Evolutionary conservation across 2,888 invertebrate species (phyloP), one percentile per base, ranked within the genome.

Genomic region (Macrophya alboannulata): DNA sequence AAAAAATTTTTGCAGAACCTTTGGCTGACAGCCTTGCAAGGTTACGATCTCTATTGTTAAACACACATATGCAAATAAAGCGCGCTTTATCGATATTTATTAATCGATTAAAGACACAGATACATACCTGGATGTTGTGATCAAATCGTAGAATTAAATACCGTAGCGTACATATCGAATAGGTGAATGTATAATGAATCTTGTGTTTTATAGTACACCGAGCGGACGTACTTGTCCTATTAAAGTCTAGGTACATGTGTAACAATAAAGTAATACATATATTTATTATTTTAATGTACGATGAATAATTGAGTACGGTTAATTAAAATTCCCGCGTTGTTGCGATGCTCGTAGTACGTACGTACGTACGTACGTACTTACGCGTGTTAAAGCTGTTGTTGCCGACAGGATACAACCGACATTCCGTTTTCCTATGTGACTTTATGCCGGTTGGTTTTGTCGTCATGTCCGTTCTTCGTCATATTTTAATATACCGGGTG

Each of bases 391-490:
- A 90, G 88, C 71, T 25, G 51, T 59, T 59, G 21, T 71, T 85
- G 72, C 76, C 84, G 86, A 86, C 90, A 90, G 91, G 91, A 91
- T 91, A 90, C 90, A 89, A 90, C 88, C 87, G 88, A 86, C 90
- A 91, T 91, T 91, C 90, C 88, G 86, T 85, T 83, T 68, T 83
- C 81, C 83, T 83, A 68, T 83, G 83, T 83, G 83, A 83, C 83
- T 83, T 59, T 68, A 31, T 71, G 68, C 71, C 83, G 31, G 68
- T 43, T 62, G 40, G 71, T 71, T 31, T 45, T 45, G 72, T 51
- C 77, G 77, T 55, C 77, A 77, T 77, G 77, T 81, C 62, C 81
- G 81, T 83, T 83, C 17, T 65, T 37, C 71, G 40, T 86, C 85
- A 87, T 86, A 86, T 85, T 88, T 88, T 87, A 88, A 88, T 88